Conservation (phyloP, 2,888 invertebrate species). For the Homarus gammarus region DNA sequence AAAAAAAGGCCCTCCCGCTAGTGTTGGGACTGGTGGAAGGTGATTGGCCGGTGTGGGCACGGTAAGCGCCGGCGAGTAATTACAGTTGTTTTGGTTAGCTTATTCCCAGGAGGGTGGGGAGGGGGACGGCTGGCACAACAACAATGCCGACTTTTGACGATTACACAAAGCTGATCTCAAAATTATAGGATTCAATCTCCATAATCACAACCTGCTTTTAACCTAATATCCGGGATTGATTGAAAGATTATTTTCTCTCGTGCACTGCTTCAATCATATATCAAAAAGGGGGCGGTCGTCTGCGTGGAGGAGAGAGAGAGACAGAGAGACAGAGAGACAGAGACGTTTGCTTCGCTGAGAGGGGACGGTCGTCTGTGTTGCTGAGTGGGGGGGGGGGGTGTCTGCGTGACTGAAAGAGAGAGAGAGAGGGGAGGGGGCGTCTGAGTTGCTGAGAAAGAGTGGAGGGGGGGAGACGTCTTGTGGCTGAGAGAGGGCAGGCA, state of each 20-base stretch:
- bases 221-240: constrained; percentile 47
- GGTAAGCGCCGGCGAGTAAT: not conserved
- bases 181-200: constrained; percentile 30
- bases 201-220: constrained; percentile 30
- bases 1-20: not conserved
- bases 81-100: not conserved
- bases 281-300: constrained; percentile 24
- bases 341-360: not conserved
- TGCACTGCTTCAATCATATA: constrained; percentile 49
- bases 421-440: constrained; percentile 14
- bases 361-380: too few relatives aligned
- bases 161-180: constrained; percentile 10
- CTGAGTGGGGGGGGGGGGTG: not conserved
- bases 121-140: not conserved
- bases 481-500: not conserved
- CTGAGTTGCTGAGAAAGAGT: not conserved
- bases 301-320: not conserved
- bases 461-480: constrained; percentile 6
- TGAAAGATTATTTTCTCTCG: constrained; percentile 48
- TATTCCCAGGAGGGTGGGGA: not conserved
- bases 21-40: not conserved
- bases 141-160: not conserved
- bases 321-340: not conserved
- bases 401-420: not conserved
- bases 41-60: not conserved